These are phyloP conservation scores for Ia io DNA, from an alignment of 2,113 vertebrate species.

Conservation along the genomic window DNA sequence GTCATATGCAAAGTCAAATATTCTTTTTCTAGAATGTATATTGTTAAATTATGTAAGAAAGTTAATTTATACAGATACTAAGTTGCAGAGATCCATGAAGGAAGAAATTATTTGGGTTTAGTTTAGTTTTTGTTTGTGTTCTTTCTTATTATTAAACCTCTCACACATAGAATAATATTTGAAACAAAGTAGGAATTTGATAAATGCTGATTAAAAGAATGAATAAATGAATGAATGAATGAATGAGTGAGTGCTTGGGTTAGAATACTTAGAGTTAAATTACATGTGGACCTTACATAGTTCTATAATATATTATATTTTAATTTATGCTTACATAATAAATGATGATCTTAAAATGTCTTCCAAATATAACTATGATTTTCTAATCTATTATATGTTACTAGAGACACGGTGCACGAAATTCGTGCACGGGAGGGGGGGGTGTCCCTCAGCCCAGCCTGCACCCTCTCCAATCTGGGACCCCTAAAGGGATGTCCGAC, in stretches of 20 bases:
- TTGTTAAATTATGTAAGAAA: background rate
- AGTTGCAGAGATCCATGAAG: background rate
- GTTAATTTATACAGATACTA: background rate
- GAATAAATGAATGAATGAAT: background rate
- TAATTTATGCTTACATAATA: background rate
- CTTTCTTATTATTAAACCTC: background rate
- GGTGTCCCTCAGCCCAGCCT: no score
- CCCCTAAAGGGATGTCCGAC: no score
- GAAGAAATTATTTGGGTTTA: background rate
- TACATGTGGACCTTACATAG: background rate
- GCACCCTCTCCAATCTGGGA: no score
- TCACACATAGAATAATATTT: background rate
- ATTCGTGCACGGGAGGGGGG: no score
- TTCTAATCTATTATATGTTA: background rate
- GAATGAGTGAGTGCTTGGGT: background rate
- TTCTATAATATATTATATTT: background rate
- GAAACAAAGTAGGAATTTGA: background rate
- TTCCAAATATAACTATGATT: background rate
- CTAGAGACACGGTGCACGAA: no score
- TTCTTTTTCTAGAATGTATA: background rate
- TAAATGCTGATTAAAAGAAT: background rate
- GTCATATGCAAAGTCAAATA: background rate
- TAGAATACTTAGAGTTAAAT: background rate
- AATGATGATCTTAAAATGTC: background rate
- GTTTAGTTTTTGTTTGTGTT: background rate